Percentiles rank a stretch among this genome's conserved stretches.
phyloP scores from a whole-genome alignment of 2,888 invertebrate species.

The Mythimna pallens region DNA sequence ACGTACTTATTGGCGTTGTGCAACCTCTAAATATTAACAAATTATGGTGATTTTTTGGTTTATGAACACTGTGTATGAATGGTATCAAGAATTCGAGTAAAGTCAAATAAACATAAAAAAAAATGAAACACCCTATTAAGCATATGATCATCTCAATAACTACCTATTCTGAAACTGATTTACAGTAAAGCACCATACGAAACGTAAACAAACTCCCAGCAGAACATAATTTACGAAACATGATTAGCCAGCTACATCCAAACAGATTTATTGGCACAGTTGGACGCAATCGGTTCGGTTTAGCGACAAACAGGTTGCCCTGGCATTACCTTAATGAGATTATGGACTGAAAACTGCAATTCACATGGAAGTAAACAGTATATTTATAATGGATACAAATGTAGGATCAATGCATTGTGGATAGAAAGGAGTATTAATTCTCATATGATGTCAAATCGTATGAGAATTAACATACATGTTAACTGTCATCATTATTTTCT shows the following conservation, averaged over 20 bases:
- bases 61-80: too few relatives aligned
- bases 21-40: too few relatives aligned
- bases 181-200: background rate
- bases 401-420: background rate
- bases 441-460: too few relatives aligned
- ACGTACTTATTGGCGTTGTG: too few relatives aligned
- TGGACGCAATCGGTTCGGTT: slow-evolving; percentile 38
- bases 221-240: slow-evolving; percentile 33
- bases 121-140: background rate
- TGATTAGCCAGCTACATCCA: slow-evolving; percentile 28
- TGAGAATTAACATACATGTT: too few relatives aligned
- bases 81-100: too few relatives aligned
- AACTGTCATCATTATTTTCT: too few relatives aligned
- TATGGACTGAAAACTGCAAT: slow-evolving; percentile 20
- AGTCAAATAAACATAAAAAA: too few relatives aligned
- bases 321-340: slow-evolving; percentile 31
- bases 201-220: slow-evolving; percentile 23
- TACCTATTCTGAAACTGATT: slow-evolving; percentile 15
- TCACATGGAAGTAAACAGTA: background rate
- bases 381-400: background rate
- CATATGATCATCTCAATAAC: background rate
- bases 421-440: too few relatives aligned
- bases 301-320: slow-evolving; percentile 21
- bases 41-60: too few relatives aligned
- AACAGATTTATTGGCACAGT: slow-evolving; percentile 39